These are phyloP conservation scores for Netelia virgata DNA, from an alignment of 2,888 invertebrate genomes.

Conservation along the genomic window DNA sequence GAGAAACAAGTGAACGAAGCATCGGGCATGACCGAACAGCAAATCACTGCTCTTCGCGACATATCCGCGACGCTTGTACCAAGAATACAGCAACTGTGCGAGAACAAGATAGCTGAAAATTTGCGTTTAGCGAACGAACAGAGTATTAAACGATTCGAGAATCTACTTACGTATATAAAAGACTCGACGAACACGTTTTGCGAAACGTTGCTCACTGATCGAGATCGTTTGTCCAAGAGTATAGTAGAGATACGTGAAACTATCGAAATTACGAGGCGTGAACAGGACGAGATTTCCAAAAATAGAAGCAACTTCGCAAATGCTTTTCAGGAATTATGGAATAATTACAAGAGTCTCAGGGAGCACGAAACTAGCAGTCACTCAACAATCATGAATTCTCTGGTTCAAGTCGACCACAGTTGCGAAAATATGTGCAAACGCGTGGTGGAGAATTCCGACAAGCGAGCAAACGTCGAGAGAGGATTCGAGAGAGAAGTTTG, in stretches of 20 bases:
- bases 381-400: constrained; percentile 67
- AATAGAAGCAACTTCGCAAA: constrained; percentile 63
- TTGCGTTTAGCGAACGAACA: constrained; percentile 73
- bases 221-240: constrained; percentile 72
- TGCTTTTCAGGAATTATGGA: constrained; percentile 71
- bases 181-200: constrained; percentile 74
- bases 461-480: constrained; percentile 67
- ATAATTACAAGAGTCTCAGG: constrained; percentile 70
- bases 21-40: constrained; percentile 71
- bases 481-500: constrained; percentile 73
- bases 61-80: constrained; percentile 73
- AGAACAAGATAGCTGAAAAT: constrained; percentile 78
- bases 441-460: constrained; percentile 61
- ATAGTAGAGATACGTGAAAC: constrained; percentile 72
- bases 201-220: constrained; percentile 71
- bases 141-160: constrained; percentile 74
- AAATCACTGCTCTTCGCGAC: constrained; percentile 71
- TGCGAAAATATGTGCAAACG: constrained; percentile 70
- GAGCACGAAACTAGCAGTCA: constrained; percentile 69
- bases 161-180: constrained; percentile 72
- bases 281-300: constrained; percentile 72
- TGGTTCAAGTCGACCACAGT: constrained; percentile 66
- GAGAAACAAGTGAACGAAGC: constrained; percentile 72
- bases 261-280: constrained; percentile 70
- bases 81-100: constrained; percentile 74